These are phyloP conservation scores for Dysidea cf. avara DNA, from an alignment of 37 sponge, comb jelly and placozoan species.

Conservation along the genomic window DNA sequence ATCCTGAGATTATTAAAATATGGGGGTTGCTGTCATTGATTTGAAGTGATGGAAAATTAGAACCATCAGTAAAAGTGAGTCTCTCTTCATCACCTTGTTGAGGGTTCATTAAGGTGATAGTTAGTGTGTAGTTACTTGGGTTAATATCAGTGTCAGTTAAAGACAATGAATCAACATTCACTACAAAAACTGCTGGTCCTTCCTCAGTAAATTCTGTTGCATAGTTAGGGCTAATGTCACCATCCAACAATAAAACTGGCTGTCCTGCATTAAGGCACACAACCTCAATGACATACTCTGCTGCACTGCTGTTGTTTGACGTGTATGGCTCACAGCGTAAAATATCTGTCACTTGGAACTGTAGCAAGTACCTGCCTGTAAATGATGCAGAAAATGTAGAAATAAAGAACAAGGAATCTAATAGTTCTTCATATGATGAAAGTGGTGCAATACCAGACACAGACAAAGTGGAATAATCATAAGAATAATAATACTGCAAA, in stretches of 20 bases:
- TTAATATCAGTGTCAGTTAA: conserved; percentile 66
- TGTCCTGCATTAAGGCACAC: conserved; percentile 34
- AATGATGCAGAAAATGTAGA: conserved; percentile 52
- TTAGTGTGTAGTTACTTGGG: background rate
- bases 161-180: conserved; percentile 35
- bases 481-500: conserved; percentile 22
- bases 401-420: conserved; percentile 57
- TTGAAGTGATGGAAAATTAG: no score
- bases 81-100: conserved; percentile 21
- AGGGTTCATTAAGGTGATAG: conserved; percentile 25
- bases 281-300: conserved; percentile 17
- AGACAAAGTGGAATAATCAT: conserved; percentile 46
- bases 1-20: no score
- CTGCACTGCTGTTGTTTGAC: no score
- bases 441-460: conserved; percentile 6
- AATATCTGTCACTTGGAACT: conserved; percentile 56
- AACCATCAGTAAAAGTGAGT: background rate
- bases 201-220: conserved; percentile 62
- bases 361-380: conserved; percentile 10
- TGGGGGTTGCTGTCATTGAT: no score
- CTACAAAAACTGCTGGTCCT: conserved; percentile 49
- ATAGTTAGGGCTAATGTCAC: conserved; percentile 35
- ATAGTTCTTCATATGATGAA: conserved; percentile 48
- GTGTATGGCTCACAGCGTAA: conserved; percentile 34
- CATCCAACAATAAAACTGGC: conserved; percentile 53